These are phyloP conservation scores for Herminia tarsipennalis DNA, from an alignment of 2,888 invertebrate species.

Conservation along the genomic window DNA sequence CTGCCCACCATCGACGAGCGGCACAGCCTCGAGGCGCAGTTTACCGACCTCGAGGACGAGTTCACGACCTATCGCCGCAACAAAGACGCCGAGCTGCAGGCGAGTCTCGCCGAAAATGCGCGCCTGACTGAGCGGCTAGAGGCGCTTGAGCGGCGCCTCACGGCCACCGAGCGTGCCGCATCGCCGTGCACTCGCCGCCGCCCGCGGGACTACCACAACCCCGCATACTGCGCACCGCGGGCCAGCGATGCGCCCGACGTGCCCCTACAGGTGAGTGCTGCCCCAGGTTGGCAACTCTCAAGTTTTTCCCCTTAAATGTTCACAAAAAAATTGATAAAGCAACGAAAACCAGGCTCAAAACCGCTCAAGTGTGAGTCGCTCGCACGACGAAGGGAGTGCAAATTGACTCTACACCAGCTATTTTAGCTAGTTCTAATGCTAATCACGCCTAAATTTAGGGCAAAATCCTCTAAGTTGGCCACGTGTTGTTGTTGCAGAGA, in stretches of 20 bases:
- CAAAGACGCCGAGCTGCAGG: conserved; percentile 36
- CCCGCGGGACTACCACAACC: conserved; percentile 12
- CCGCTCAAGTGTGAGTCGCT: too few species aligned
- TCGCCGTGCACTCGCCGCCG: conserved; percentile 24
- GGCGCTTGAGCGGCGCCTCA: conserved; percentile 51
- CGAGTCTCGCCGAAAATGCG: conserved; percentile 76
- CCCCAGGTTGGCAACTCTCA: too few species aligned
- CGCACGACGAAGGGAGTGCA: too few species aligned
- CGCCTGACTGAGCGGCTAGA: conserved; percentile 26
- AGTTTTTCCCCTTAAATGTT: too few species aligned
- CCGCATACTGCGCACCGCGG: conserved; percentile 3
- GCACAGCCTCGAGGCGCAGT: conserved; percentile 82
- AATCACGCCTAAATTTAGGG: too few species aligned
- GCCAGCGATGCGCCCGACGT: neutral
- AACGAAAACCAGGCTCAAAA: too few species aligned
- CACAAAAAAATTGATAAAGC: too few species aligned
- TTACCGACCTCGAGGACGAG: conserved; percentile 48
- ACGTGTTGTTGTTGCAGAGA: conserved; percentile 18
- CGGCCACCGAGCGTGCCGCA: conserved; percentile 80
- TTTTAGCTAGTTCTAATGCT: too few species aligned
- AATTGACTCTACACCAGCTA: too few species aligned
- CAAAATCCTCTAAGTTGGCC: too few species aligned
- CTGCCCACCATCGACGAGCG: conserved; percentile 92
- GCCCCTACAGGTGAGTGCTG: conserved; percentile 2
- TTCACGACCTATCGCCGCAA: conserved; percentile 36